Evolutionary conservation across 1,140 invertebrate genomes (phyloP), one percentile per base, ranked within the genome.

Genomic region (Phthorimaea operculella): DNA sequence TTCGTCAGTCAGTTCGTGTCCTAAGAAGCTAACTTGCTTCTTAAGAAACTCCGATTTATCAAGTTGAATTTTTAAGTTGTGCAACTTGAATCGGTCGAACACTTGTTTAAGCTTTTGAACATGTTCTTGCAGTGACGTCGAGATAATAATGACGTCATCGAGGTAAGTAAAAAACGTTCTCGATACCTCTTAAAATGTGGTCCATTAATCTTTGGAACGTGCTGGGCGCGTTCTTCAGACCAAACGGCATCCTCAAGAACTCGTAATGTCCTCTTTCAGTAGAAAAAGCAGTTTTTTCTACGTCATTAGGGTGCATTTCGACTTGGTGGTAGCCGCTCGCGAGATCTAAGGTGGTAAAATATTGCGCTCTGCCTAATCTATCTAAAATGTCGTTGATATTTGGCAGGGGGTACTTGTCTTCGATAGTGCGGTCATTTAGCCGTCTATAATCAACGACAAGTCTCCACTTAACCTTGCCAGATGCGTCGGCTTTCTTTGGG

Each of bases 341-440:
- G 12, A 86, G 57, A 67, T 79, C 78, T 1, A 81, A 45, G 0
- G 68, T 68, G 0, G 66, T 59, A 16, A 78, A 71, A 34, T 66
- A 76, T 42, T 58, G 44, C 1, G 53, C 58, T 1, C 62, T 61
- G 10, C 55, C 55, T 11, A 88, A 51, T 8, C 58, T 59, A 54
- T 81, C 65, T 5, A 89, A 59, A 11, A 76, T 72, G 15, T 83
- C 75, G 33, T 83, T 73, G 7, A 36, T 64, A 45, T 84, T 72
- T 1, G 88, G 87, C 5, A 90, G 53, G 0, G 88, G 88, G 63
- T 75, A 89, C 10, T 59, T 54, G 57, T 88, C 86, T 6, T 54
- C 57, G 11, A 73, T 57, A 9, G 74, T 79, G 28, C 60, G 59
- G 33, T 70, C 59, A 59, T 83, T 81, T 18, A 83, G 54, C 48